These are phyloP conservation scores for Limnothrissa miodon DNA, from an alignment of 2,113 vertebrate genomes.

Conservation along the genomic window DNA sequence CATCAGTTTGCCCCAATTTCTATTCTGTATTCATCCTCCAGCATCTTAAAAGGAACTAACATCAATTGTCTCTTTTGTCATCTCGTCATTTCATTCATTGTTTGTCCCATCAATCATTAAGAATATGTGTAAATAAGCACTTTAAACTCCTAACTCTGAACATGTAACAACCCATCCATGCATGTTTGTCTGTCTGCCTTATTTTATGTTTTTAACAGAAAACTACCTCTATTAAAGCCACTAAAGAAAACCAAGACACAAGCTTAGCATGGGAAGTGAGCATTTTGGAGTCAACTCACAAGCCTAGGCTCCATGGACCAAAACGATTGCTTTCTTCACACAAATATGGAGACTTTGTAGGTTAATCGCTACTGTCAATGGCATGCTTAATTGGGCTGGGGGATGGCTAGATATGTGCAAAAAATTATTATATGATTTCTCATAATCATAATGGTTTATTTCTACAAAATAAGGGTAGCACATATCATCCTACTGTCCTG, in stretches of 20 bases:
- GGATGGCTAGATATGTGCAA: not conserved
- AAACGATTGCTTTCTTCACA: slow-evolving; percentile 61
- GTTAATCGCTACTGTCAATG: slow-evolving; percentile 38
- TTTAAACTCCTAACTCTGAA: not conserved
- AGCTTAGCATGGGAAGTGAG: slow-evolving; percentile 56
- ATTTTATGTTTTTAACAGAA: slow-evolving; percentile 65
- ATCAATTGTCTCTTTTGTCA: not conserved
- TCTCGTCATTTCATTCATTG: not conserved
- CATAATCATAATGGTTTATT: not conserved
- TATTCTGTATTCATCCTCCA: not conserved
- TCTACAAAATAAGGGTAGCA: not conserved
- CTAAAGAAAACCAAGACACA: slow-evolving; percentile 61
- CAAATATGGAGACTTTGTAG: slow-evolving; percentile 64
- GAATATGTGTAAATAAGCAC: not conserved
- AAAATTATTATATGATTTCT: not conserved
- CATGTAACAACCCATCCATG: slow-evolving; percentile 50
- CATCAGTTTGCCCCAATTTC: not conserved
- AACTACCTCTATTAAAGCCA: slow-evolving; percentile 63
- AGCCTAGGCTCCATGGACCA: slow-evolving; percentile 63
- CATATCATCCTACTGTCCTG: not conserved
- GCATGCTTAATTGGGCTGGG: not conserved
- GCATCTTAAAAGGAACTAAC: not conserved
- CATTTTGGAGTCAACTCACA: slow-evolving; percentile 50
- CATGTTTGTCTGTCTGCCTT: not conserved
- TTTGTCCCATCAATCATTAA: not conserved